Evolutionary conservation across 2,888 invertebrate species (phyloP), one percentile per base, ranked within the genome.

Genomic region (Spilosoma lubricipeda): DNA sequence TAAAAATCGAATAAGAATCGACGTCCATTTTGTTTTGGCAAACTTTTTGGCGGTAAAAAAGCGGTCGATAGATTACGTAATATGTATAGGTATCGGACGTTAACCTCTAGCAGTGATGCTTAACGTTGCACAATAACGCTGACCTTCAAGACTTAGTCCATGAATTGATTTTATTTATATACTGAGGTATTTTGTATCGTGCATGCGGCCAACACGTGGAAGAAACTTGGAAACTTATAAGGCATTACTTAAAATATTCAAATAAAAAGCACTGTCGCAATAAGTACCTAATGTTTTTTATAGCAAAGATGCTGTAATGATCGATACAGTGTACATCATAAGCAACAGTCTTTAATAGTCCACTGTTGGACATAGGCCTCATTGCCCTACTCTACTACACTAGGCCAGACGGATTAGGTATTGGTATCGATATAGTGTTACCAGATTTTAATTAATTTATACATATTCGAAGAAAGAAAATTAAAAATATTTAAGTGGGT

Each of bases 81-180:
- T 42, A 39, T 80, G 73, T 77, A 79, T 80, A 73, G 78, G 78
- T 86, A 86, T 86, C 85, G 87, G 84, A 74, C 87, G 73, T 87
- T 88, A 76, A 87, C 86, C 88, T 82, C 77, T 39, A 65, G 42
- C 74, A 74, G 77, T 72, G 76, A 71, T 36, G 69, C 56, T 18
- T n/a, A 68, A 74, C 78, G 73, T 71, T 76, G 59, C 68, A 75
- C 78, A 67, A 45, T 81, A 72, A 74, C 52, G 67, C 68, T 80
- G 72, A 81, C 82, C 78, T 80, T 81, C 77, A 77, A 76, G 78
- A 79, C 52, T 79, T 79, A 78, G 81, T 75, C 77, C 71, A 78
- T 76, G 79, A 73, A 74, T 82, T 80, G 79, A 73, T 67, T 84
- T 36, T 71, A 82, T 69, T 69, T 56, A 39, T 27, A 27, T 56